Conservation (phyloP, 2,113 vertebrate species). For the Carassius carassius region DNA sequence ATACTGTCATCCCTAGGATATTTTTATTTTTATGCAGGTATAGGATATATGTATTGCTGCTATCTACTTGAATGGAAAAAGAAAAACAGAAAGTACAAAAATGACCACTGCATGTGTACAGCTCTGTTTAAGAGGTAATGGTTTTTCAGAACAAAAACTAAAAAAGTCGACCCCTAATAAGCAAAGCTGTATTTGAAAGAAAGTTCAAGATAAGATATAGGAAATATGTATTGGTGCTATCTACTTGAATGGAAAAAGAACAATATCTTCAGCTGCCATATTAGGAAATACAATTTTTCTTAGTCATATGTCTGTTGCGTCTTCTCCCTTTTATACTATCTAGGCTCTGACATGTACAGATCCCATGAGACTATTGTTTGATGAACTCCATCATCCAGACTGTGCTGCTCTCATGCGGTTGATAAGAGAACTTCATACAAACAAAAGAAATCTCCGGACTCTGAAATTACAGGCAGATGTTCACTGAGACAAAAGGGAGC, state of each 20-base stretch:
- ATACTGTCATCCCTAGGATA: too few relatives aligned
- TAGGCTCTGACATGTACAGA: not conserved
- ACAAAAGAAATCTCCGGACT: not conserved
- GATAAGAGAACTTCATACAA: not conserved
- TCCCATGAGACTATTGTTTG: not conserved
- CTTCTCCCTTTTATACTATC: not conserved
- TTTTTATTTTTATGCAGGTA: not conserved
- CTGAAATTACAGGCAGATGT: not conserved
- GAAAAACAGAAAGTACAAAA: not conserved
- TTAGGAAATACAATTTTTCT: not conserved
- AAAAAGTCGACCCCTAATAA: too few relatives aligned
- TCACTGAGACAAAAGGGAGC: not conserved
- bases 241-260: not conserved
- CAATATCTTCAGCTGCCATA: not conserved
- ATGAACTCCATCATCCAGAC: not conserved
- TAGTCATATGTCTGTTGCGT: not conserved
- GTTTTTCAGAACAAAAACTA: too few relatives aligned
- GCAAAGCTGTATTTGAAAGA: too few relatives aligned
- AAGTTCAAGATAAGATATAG: not conserved
- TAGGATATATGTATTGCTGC: not conserved
- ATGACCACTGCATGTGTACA: too few relatives aligned
- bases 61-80: not conserved
- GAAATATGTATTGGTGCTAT: not conserved
- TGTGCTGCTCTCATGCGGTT: constrained; percentile 52
- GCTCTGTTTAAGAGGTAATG: too few relatives aligned